Percentiles rank a stretch among this genome's conserved stretches.
Evolutionary conservation across 2,113 vertebrate species (phyloP).

Genomic region (Salvelinus namaycush): DNA sequence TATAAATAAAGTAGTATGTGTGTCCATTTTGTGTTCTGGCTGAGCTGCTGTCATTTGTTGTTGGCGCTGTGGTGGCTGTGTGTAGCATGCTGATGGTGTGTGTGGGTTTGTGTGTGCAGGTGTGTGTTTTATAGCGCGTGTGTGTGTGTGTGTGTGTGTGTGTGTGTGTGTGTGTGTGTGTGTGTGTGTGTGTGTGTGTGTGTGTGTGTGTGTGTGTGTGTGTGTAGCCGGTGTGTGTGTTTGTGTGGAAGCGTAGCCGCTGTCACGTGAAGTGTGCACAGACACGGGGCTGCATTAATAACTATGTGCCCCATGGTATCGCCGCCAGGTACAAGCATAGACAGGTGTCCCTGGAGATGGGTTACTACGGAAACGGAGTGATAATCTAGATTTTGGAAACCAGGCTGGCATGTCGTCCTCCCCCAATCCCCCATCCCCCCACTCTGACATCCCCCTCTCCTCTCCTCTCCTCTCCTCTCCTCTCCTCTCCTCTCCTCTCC

Average conservation of each 20-base stretch:
- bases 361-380: slow-evolving; percentile 37
- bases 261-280: slow-evolving; percentile 32
- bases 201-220: not conserved
- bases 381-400: slow-evolving; percentile 46
- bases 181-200: slow-evolving; percentile 16
- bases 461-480: too few species aligned
- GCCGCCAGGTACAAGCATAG: slow-evolving; percentile 39
- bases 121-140: too few species aligned
- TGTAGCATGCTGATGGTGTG: too few species aligned
- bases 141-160: too few species aligned
- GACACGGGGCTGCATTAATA: slow-evolving; percentile 48
- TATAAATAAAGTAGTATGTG: too few species aligned
- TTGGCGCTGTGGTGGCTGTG: too few species aligned
- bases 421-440: not conserved
- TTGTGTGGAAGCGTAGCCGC: slow-evolving; percentile 24
- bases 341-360: slow-evolving; percentile 44
- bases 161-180: slow-evolving; percentile 4
- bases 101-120: too few species aligned
- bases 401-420: slow-evolving; percentile 24
- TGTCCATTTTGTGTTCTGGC: too few species aligned
- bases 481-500: not conserved
- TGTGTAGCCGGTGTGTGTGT: slow-evolving; percentile 8
- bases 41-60: too few species aligned
- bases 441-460: not conserved
- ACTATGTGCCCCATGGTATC: slow-evolving; percentile 33